Base-by-base conservation (phyloP, 2,797 vertebrate species). In the Gymnoscopelus braueri region DNA sequence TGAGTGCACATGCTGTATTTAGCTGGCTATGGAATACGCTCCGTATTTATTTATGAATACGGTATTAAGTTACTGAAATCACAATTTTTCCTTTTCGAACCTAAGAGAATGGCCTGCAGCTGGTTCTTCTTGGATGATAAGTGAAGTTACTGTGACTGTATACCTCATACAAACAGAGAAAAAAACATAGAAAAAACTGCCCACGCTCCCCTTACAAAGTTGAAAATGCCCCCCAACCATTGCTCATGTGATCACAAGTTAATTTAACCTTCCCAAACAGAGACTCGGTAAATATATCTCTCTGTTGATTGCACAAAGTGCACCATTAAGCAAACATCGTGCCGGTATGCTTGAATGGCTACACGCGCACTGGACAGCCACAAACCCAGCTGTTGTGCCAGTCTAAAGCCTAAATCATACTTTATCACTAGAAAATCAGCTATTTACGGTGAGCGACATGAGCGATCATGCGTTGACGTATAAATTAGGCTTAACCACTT, bases 201-300 rank as follows among this genome's bases (percentile, higher is more conserved):
- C 72, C 19, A 32, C 0, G 19, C 74, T 69, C 60, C 60, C 39
- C 39, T 78, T 55, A 62, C 24, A 62, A 50, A 74, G 61, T 80
- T 79, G 52, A 65, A 72, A 69, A 80, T 80, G 47, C 52, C 66
- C 65, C 12, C 50, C 14, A 15, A 61, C 50, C 68, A 23, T 63
- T 72, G 65, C 66, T 49, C 76, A 60, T 73, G 79, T 83, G 72
- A 65, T 61, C 60, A 23, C 57, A 3, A 7, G n/a, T 69, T 47
- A 60, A 71, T 39, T 47, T 60, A 78, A 7, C 60, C 48, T 13
- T 68, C 57, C 55, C 32, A 67, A 64, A 76, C 63, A 59, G 48
- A 56, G 51, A 15, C 54, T 63, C 3, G 2, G 47, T 54, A 59
- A 60, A 63, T 67, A 23, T 23, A 5, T 14, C 59, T 32, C 26